Percentiles rank a stretch among this genome's conserved stretches.
Evolutionary conservation across 2,888 invertebrate genomes (phyloP).

Genomic region (Cephus sareptanus): DNA sequence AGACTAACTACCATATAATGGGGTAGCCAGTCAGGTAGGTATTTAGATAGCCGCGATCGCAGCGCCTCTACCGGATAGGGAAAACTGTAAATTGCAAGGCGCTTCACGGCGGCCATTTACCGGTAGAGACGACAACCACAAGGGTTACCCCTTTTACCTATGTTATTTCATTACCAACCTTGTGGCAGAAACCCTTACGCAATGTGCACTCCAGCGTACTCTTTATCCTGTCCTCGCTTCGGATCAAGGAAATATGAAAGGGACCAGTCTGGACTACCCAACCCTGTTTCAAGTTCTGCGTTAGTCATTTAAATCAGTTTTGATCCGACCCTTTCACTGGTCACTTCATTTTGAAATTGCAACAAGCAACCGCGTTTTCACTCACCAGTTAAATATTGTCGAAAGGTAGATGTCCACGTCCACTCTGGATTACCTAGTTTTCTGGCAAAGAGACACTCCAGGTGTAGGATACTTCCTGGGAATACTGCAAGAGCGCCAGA

Average conservation of each 20-base stretch:
- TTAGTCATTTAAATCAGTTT: too few relatives aligned
- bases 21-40: slow-evolving; percentile 7
- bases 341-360: background rate
- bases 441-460: slow-evolving; percentile 84
- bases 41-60: background rate
- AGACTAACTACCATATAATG: slow-evolving; percentile 45
- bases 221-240: background rate
- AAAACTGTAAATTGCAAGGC: background rate
- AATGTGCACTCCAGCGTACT: background rate
- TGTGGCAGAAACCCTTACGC: background rate
- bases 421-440: slow-evolving; percentile 85
- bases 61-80: background rate
- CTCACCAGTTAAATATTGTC: slow-evolving; percentile 82
- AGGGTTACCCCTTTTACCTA: background rate
- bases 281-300: background rate
- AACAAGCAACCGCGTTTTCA: background rate
- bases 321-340: background rate
- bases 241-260: background rate
- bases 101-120: background rate
- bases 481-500: slow-evolving; percentile 83
- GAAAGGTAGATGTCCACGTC: slow-evolving; percentile 87
- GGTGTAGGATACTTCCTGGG: slow-evolving; percentile 82
- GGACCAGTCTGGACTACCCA: background rate
- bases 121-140: background rate
- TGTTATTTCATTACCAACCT: background rate